Evolutionary conservation across 2,888 invertebrate species (phyloP).

Genomic region (Cordilura impudica): DNA sequence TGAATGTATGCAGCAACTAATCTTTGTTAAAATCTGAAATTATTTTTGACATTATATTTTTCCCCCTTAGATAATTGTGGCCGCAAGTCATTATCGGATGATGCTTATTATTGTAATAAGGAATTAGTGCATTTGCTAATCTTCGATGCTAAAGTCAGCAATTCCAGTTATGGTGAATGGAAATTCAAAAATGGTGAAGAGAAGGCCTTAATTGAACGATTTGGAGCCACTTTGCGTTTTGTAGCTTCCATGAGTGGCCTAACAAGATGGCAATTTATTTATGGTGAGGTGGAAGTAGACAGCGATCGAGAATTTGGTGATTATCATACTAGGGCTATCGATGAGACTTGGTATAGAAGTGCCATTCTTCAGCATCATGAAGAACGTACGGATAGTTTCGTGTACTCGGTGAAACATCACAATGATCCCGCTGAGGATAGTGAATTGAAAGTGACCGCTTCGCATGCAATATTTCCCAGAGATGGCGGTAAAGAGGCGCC

Average conservation of each 20-base stretch:
- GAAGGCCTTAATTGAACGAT: conserved; percentile 81
- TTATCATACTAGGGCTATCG: conserved; percentile 86
- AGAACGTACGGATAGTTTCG: conserved; percentile 85
- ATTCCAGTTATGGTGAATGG: conserved; percentile 81
- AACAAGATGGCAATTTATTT: conserved; percentile 90
- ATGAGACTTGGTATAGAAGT: conserved; percentile 94
- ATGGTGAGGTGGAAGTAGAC: conserved; percentile 80
- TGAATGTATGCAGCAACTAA: conserved; percentile 66
- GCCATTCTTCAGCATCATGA: conserved; percentile 91
- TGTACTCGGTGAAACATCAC: conserved; percentile 86
- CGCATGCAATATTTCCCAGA: conserved; percentile 89
- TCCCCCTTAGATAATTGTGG: conserved; percentile 82
- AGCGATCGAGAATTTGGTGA: conserved; percentile 85
- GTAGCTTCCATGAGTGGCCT: conserved; percentile 93
- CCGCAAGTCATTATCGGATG: conserved; percentile 81
- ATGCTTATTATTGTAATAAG: conserved; percentile 90
- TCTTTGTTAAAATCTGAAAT: neutral
- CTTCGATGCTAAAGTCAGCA: conserved; percentile 88
- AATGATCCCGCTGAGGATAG: conserved; percentile 77
- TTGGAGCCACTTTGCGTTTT: conserved; percentile 87
- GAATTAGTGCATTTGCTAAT: conserved; percentile 90
- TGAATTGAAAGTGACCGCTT: conserved; percentile 86
- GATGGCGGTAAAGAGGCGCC: conserved; percentile 88
- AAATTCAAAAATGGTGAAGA: conserved; percentile 79
- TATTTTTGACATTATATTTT: neutral